These are phyloP conservation scores for Thymelicus lineola DNA, from an alignment of 2,888 invertebrate species.

Conservation along the genomic window DNA sequence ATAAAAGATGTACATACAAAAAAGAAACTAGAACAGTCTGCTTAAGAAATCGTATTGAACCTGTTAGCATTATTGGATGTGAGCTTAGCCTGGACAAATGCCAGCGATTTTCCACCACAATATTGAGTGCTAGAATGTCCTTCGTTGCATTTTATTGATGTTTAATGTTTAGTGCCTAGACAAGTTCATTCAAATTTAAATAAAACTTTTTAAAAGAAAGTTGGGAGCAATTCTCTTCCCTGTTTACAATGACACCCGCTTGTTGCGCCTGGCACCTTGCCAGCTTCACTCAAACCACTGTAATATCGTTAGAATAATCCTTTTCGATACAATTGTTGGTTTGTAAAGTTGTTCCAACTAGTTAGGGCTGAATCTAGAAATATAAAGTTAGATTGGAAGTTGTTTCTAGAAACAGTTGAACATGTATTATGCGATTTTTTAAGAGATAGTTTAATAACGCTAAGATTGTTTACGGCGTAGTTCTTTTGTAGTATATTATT, in stretches of 20 bases:
- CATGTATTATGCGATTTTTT: too few species aligned
- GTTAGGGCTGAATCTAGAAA: background rate
- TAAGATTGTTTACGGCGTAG: too few species aligned
- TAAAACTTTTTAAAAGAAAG: background rate
- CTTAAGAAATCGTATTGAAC: background rate
- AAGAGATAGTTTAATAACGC: too few species aligned
- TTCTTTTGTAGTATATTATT: too few species aligned
- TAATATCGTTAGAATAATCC: slow-evolving; percentile 16
- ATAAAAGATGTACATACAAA: too few species aligned
- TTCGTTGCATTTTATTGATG: slow-evolving; percentile 2
- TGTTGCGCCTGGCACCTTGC: slow-evolving; percentile 28
- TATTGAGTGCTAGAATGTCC: slow-evolving; percentile 3
- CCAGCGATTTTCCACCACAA: background rate
- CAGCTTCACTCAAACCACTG: slow-evolving; percentile 11
- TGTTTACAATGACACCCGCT: slow-evolving; percentile 17
- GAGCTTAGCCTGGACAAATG: background rate
- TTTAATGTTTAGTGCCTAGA: background rate
- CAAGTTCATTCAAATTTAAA: background rate
- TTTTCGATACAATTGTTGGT: background rate
- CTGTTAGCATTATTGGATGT: background rate
- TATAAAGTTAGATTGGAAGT: background rate
- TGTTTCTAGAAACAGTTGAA: too few species aligned
- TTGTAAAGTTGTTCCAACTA: background rate
- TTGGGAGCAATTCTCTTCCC: slow-evolving; percentile 9
- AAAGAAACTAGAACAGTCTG: background rate